Evolutionary conservation across 2,797 vertebrate species (phyloP).

Genomic region (Pelochelys cantorii): DNA sequence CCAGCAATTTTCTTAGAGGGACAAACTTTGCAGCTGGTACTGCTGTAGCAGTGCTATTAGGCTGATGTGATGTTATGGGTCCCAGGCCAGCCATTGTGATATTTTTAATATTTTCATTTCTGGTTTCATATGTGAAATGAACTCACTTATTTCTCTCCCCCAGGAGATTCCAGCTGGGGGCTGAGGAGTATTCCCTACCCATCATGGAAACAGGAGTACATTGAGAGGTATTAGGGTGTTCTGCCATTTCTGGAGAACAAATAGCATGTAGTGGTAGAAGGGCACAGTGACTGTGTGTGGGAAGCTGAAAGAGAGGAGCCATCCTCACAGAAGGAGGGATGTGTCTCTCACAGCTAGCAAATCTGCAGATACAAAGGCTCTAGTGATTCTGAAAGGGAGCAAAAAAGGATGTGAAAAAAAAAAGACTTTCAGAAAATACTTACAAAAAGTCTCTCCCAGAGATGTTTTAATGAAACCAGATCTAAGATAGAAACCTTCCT

Average conservation of each 20-base stretch:
- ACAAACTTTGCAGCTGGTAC: neutral
- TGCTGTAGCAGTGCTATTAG: neutral
- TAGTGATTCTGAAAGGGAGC: neutral
- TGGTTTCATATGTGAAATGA: neutral
- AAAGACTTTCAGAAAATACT: neutral
- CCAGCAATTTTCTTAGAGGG: neutral
- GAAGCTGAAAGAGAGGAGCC: neutral
- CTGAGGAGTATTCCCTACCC: neutral
- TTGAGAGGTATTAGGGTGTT: neutral
- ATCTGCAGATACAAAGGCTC: neutral
- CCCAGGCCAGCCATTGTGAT: neutral
- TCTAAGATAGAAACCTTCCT: neutral
- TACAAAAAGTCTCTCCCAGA: neutral
- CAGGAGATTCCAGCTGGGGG: neutral
- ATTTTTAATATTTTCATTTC: neutral
- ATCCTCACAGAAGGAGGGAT: neutral
- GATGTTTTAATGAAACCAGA: neutral
- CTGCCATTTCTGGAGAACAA: neutral
- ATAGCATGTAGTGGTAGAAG: neutral
- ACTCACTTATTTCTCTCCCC: neutral
- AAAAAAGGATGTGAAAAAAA: neutral
- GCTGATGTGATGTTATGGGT: neutral
- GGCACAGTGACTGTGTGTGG: neutral
- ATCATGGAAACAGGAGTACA: neutral
- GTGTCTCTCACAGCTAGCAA: neutral